Conservation (phyloP, 2,888 invertebrate species). For the Xestoiulus laeticollis region DNA sequence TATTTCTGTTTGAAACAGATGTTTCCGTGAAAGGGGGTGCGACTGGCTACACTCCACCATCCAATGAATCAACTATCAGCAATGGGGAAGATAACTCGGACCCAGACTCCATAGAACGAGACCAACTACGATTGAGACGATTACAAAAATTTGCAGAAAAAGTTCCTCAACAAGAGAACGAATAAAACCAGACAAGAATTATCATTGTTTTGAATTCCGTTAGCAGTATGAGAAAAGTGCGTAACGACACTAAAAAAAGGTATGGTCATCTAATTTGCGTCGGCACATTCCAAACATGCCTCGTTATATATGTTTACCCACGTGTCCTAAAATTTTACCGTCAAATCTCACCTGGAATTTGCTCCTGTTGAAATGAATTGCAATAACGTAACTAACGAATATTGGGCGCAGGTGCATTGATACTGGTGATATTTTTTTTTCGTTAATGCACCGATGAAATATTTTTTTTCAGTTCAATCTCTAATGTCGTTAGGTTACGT, state of each 20-base stretch:
- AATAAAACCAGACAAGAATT: background rate
- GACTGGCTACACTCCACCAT: background rate
- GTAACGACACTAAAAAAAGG: background rate
- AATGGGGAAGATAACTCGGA: background rate
- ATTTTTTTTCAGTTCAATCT: background rate
- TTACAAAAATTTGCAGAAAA: background rate
- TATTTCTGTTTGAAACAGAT: background rate
- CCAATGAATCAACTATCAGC: background rate
- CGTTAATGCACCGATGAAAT: background rate
- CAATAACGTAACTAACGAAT: background rate
- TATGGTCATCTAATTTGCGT: background rate
- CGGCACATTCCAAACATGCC: background rate
- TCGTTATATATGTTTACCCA: background rate
- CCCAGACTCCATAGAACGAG: background rate
- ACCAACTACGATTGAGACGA: background rate
- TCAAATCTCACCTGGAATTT: background rate
- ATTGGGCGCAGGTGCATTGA: constrained; percentile 1
- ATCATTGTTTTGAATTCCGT: background rate
- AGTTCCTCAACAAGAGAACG: background rate
- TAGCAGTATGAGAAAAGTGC: background rate
- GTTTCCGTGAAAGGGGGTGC: background rate
- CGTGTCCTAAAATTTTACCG: background rate
- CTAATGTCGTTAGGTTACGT: background rate
- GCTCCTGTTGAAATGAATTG: background rate
- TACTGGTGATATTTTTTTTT: background rate